These are phyloP conservation scores for Xestia sexstrigata DNA, from an alignment of 2,888 invertebrate species.

Conservation along the genomic window DNA sequence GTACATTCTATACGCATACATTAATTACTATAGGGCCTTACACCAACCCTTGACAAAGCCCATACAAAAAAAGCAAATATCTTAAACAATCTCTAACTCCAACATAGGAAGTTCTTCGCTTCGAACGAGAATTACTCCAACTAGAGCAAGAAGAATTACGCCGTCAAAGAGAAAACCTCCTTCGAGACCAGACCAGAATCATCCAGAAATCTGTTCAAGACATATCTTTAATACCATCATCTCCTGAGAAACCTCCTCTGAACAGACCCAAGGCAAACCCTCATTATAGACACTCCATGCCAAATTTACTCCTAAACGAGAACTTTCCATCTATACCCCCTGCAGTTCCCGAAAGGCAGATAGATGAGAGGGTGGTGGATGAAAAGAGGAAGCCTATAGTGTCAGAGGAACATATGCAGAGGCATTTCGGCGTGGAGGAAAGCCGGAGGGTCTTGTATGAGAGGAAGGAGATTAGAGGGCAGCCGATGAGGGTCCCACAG, in stretches of 20 bases:
- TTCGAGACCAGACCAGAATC: slow-evolving; percentile 92
- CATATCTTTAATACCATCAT: slow-evolving; percentile 82
- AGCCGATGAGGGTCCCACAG: slow-evolving; percentile 65
- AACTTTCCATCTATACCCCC: slow-evolving; percentile 74
- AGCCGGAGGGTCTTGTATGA: slow-evolving; percentile 84
- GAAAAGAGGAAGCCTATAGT: slow-evolving; percentile 86
- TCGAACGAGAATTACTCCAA: slow-evolving; percentile 94
- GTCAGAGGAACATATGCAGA: slow-evolving; percentile 87
- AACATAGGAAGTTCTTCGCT: slow-evolving; percentile 93
- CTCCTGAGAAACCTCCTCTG: slow-evolving; percentile 81
- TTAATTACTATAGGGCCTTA: slow-evolving; percentile 48
- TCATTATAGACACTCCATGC: slow-evolving; percentile 88
- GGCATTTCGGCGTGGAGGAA: slow-evolving; percentile 87
- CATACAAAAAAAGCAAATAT: slow-evolving; percentile 1
- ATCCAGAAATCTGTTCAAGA: slow-evolving; percentile 92
- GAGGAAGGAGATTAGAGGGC: slow-evolving; percentile 75
- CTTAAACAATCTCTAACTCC: slow-evolving; percentile 48
- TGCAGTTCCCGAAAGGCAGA: slow-evolving; percentile 67
- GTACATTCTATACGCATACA: slow-evolving; percentile 17
- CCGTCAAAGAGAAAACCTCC: slow-evolving; percentile 93
- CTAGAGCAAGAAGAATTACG: slow-evolving; percentile 94
- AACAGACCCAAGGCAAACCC: slow-evolving; percentile 73
- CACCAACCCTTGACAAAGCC: neutral
- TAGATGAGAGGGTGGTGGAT: slow-evolving; percentile 76
- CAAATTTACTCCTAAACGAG: slow-evolving; percentile 85